Base-by-base conservation (phyloP, 2,113 vertebrate species). In the Rostratula benghalensis region DNA sequence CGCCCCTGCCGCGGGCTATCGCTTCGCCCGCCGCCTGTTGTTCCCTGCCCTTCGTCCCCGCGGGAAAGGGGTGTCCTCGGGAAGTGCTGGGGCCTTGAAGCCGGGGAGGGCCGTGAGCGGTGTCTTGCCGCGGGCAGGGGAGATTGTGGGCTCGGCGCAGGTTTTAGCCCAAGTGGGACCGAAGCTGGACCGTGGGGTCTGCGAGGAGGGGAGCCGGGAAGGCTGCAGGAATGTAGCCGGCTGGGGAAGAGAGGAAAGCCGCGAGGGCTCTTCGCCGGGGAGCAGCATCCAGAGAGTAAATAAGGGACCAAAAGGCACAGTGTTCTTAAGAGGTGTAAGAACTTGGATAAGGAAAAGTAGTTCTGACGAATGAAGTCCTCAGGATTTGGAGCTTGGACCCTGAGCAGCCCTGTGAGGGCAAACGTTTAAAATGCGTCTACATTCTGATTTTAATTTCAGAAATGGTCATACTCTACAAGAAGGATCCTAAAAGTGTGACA, bases 1-100 rank as follows among this genome's bases (percentile, higher is more conserved):
- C 65, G 65, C 46, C 74, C 13, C 10, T 18, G 13, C 41, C 13
- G 8, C 43, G 27, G 6, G 1, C 3, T 22, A 10, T 21, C 11
- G 8, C 6, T 9, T 3, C 8, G 18, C 31, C 41, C 3, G 41
- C 50, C 16, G 13, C 13, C 23, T 1, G 15, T 3, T 7, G 27
- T 30, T 14, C 30, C 7, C 18, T 18, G 46, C 12, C 43, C 9
- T 6, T 35, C 27, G 2, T 9, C 39, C 10, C 30, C 19, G 3
- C 7, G 7, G 11, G 3, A 10, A 13, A 4, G 0, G 1, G 31
- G 33, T 1, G 27, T 22, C 43, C 35, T 9, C 20, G 28, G 14
- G 12, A 9, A 4, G 0, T 5, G 41, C 46, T 7, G 41, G 12
- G 43, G 57, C 31, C 15, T 9, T 5, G 35, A 27, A 39, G 39